Evolutionary conservation across 2,797 vertebrate genomes (phyloP), one percentile per base, ranked within the genome.

Genomic region (Danio aesculapii): DNA sequence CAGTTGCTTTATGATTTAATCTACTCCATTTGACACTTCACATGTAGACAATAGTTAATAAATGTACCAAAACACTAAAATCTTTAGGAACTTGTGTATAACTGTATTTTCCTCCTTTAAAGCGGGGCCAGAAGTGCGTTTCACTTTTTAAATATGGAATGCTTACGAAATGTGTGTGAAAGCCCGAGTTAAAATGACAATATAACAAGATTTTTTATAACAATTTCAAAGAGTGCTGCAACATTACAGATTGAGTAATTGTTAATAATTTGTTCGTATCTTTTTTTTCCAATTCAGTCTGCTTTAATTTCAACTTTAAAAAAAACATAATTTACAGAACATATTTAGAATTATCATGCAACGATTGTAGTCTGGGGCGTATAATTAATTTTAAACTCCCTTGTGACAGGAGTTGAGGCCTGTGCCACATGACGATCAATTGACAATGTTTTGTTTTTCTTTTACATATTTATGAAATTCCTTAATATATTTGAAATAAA

Each of bases 341-440:
- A 17, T 44, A 14, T 57, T 44, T 57, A 19, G 39, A 71, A 44
- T 17, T 71, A 55, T 55, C 16, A 8, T 10, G 3, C 17, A 71
- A 30, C 30, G 3, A 30, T 3, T 30, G 30, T 30, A 30, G 30
- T 30, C 30, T 30, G 30, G 30, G 30, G 30, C 30, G 21, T 61
- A 11, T 43, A 44, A 44, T 55, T 43, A 39, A 13, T 55, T 52
- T 8, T 19, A 52, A 50, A 30, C 47, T 50, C 44, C 13, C 17
- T 41, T 44, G 41, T 17, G n/a, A 3, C 67, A 63, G 21, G 67
- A 39, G 66, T 16, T 12, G 17, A 69, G 67, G 68, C 50, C 68
- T 70, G 50, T 75, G 21, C 47, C 46, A 13, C 46, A 46, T 63
- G 16, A 75, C 11, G 17, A 41, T 63, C 59, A 52, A 52, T 44